A percentile compares a stretch with the other conserved stretches of the same genome.
phyloP scores from a whole-genome alignment of 2,113 vertebrate species.

The Eulemur macaco region DNA sequence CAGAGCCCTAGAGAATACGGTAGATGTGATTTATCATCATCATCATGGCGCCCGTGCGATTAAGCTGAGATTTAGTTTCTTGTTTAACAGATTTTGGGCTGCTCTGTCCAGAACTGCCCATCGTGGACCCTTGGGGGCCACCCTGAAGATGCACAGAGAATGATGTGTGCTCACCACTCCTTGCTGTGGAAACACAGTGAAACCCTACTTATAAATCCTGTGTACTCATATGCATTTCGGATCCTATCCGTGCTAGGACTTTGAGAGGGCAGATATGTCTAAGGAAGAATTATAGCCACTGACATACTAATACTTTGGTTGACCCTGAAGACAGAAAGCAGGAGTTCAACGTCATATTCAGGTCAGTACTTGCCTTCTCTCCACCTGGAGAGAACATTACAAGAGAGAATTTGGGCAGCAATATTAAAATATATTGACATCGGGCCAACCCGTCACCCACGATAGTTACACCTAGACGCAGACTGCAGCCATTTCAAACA shows the following conservation, averaged over 20 bases:
- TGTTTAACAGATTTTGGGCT: not conserved
- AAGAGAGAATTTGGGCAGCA: no score
- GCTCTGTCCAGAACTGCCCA: not conserved
- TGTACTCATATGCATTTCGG: not conserved
- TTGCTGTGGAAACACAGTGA: accelerated
- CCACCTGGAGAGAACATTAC: not conserved
- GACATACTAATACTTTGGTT: not conserved
- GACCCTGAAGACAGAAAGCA: no score
- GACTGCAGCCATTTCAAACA: not conserved
- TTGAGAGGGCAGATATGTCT: not conserved
- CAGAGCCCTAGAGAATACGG: not conserved
- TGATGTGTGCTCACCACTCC: accelerated
- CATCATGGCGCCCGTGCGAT: accelerated
- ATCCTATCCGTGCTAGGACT: not conserved
- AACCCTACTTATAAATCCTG: not conserved
- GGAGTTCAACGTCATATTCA: not conserved
- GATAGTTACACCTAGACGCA: no score
- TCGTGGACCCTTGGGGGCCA: no score
- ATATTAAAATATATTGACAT: not conserved
- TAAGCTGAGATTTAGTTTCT: not conserved
- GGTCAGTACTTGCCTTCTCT: not conserved
- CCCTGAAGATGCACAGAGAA: not conserved
- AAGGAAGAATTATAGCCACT: not conserved
- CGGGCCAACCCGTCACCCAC: not conserved
- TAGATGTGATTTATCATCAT: accelerated